These are phyloP conservation scores for Macaria liturata DNA, from an alignment of 2,888 invertebrate species.

Conservation along the genomic window DNA sequence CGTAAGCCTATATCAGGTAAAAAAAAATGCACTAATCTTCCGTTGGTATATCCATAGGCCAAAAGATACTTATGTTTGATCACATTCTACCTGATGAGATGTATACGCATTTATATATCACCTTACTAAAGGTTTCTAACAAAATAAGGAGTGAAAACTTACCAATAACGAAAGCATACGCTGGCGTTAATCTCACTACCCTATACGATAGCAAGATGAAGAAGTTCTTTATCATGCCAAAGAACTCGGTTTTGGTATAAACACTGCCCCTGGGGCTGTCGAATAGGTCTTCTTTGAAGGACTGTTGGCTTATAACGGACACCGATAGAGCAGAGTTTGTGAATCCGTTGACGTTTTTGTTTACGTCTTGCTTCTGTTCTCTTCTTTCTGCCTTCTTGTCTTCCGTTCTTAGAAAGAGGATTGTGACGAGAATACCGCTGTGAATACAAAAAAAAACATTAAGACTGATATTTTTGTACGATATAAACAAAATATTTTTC, in stretches of 20 bases:
- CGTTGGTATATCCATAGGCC: too few species aligned
- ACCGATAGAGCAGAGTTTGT: conserved; percentile 69
- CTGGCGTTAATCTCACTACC: conserved; percentile 89
- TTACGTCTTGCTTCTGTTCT: conserved; percentile 58
- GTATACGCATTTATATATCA: too few species aligned
- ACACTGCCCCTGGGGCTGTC: conserved; percentile 61
- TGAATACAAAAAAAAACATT: conserved; percentile 47
- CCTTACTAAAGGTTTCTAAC: too few species aligned
- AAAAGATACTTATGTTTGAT: too few species aligned
- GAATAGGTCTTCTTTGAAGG: conserved; percentile 71
- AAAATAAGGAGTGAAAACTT: background rate
- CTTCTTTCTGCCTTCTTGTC: conserved; percentile 72
- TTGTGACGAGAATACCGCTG: conserved; percentile 88
- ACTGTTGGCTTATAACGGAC: conserved; percentile 73
- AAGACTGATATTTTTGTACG: background rate
- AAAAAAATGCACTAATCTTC: too few species aligned
- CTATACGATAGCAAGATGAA: conserved; percentile 79
- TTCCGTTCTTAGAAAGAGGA: conserved; percentile 87
- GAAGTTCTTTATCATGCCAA: conserved; percentile 73
- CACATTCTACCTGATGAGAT: too few species aligned
- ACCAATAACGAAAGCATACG: conserved; percentile 89
- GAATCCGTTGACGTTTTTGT: conserved; percentile 75
- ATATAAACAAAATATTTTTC: too few species aligned
- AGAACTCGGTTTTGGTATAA: conserved; percentile 62
- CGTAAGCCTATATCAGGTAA: too few species aligned